Conservation (phyloP, 2,113 vertebrate species). For the Ascaphus truei region DNA sequence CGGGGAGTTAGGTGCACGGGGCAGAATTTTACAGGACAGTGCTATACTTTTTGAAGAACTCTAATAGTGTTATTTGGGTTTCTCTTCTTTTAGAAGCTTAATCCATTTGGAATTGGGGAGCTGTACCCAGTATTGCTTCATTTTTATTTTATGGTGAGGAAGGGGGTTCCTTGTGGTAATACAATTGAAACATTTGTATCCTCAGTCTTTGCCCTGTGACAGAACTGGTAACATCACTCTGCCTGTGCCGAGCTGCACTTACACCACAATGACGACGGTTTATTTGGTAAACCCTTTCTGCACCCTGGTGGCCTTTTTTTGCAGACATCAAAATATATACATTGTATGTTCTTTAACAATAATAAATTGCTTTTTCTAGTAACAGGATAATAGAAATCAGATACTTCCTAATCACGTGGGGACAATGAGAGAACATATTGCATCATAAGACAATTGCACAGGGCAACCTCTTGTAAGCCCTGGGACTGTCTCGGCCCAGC, state of each 20-base stretch:
- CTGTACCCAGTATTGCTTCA: not conserved
- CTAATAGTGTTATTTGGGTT: too few species aligned
- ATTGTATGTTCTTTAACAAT: conserved; percentile 20
- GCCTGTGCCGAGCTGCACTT: conserved; percentile 21
- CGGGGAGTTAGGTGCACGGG: too few species aligned
- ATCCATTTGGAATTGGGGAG: not conserved
- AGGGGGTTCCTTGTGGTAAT: not conserved
- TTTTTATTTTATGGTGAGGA: not conserved
- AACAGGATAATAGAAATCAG: not conserved
- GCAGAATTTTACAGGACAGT: too few species aligned
- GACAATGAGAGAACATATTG: not conserved
- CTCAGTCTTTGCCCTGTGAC: conserved; percentile 13
- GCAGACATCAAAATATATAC: conserved; percentile 35
- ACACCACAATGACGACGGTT: conserved; percentile 33
- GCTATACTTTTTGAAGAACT: too few species aligned
- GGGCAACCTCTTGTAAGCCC: not conserved
- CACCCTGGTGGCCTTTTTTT: conserved; percentile 31
- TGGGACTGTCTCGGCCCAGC: too few species aligned
- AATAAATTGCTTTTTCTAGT: not conserved
- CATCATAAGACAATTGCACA: not conserved
- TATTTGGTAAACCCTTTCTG: conserved; percentile 31
- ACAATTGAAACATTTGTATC: not conserved
- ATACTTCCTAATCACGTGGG: not conserved
- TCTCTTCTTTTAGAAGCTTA: too few species aligned
- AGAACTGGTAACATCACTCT: conserved; percentile 9